Percentiles rank a stretch among this genome's conserved stretches.
Evolutionary conservation across 2,113 vertebrate genomes (phyloP).

Genomic region (Rattus norvegicus): DNA sequence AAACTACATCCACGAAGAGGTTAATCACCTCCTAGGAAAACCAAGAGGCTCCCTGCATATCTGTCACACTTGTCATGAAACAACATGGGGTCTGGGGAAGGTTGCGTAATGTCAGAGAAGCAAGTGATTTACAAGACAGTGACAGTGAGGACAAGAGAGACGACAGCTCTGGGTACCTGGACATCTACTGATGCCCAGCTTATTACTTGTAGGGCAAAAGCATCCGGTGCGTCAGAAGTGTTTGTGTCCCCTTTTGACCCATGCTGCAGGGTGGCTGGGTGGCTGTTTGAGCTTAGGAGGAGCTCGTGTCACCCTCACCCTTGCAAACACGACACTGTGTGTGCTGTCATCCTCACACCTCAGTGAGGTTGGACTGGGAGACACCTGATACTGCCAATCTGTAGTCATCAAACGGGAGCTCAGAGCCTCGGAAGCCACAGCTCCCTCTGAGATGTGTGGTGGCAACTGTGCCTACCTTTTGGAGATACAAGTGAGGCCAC

Average conservation of each 20-base stretch:
- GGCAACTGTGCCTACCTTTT: rapidly evolving
- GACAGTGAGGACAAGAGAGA: not conserved
- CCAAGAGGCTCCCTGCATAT: not conserved
- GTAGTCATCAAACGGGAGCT: too few relatives aligned
- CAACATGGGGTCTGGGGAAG: not conserved
- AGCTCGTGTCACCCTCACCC: not conserved
- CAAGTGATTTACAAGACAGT: not conserved
- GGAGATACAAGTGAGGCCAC: not conserved
- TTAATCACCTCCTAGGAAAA: conserved; percentile 9
- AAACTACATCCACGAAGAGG: not conserved
- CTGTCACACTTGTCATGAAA: conserved; percentile 53
- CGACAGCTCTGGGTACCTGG: not conserved
- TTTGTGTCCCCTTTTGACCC: not conserved
- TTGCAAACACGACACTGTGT: not conserved
- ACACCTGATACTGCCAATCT: not conserved
- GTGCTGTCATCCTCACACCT: not conserved
- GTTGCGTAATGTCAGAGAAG: not conserved
- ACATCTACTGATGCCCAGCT: not conserved
- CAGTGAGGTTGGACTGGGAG: not conserved
- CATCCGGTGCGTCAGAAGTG: not conserved
- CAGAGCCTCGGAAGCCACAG: not conserved
- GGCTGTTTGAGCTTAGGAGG: not conserved
- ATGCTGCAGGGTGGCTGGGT: not conserved
- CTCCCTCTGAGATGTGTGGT: not conserved
- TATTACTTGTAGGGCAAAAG: not conserved